These are phyloP conservation scores for Bagarius yarrelli DNA, from an alignment of 2,113 vertebrate genomes.

Conservation along the genomic window DNA sequence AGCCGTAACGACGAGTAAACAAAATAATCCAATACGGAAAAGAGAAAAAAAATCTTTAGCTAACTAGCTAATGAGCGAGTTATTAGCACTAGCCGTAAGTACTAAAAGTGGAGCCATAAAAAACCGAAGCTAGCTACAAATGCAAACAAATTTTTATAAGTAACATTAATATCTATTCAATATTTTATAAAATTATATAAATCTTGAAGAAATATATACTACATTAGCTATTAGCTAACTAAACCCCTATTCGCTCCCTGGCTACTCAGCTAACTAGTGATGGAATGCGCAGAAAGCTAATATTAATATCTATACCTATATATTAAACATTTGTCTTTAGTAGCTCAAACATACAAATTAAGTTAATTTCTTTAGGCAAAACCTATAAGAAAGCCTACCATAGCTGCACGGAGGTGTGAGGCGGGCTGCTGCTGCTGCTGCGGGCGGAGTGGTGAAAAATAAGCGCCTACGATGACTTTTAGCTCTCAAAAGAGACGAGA, in stretches of 20 bases:
- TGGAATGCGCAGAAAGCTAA: not conserved
- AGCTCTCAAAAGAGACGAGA: not conserved
- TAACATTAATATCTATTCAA: not conserved
- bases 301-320: not conserved
- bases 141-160: not conserved
- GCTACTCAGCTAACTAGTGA: not conserved
- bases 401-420: not conserved
- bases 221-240: not conserved
- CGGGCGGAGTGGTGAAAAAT: not conserved
- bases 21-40: not conserved
- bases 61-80: not conserved
- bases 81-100: not conserved
- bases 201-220: not conserved
- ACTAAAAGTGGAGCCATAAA: not conserved
- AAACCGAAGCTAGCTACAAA: not conserved
- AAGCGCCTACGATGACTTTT: not conserved
- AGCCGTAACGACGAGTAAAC: conserved; percentile 29
- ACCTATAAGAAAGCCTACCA: conserved; percentile 20
- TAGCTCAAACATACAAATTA: not conserved
- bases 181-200: not conserved
- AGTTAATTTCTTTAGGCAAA: not conserved
- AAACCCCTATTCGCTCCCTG: not conserved
- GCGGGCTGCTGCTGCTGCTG: not conserved
- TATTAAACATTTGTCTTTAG: not conserved
- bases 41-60: not conserved